phyloP scores from a whole-genome alignment of 2,113 vertebrate genomes.

The Echinops telfairi region DNA sequence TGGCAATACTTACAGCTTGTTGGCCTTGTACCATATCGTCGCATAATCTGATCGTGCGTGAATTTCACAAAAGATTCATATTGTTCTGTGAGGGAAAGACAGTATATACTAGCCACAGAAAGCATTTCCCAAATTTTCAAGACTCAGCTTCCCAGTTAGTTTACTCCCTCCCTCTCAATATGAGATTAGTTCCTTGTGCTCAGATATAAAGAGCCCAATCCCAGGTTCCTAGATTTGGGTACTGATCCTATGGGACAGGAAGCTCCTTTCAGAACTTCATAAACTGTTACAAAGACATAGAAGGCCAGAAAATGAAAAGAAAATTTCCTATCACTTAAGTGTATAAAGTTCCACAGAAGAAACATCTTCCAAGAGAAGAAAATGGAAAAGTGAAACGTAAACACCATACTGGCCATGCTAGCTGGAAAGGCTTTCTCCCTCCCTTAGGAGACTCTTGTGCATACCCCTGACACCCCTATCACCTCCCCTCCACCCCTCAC shows the following conservation, averaged over 20 bases:
- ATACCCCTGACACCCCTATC: too few relatives aligned
- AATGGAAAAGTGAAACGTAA: slow-evolving; percentile 13
- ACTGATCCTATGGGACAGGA: neutral
- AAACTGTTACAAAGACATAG: neutral
- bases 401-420: too few relatives aligned
- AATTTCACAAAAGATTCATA: slow-evolving; percentile 98
- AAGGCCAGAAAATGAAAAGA: slow-evolving; percentile 23
- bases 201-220: slow-evolving; percentile 28
- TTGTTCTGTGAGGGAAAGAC: slow-evolving; percentile 89
- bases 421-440: too few relatives aligned
- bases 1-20: slow-evolving; percentile 91
- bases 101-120: slow-evolving; percentile 39
- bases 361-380: neutral
- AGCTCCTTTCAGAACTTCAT: neutral
- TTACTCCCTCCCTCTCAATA: slow-evolving; percentile 20
- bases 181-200: slow-evolving; percentile 10
- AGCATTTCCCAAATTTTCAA: slow-evolving; percentile 26
- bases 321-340: slow-evolving; percentile 12
- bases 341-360: neutral
- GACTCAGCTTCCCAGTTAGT: slow-evolving; percentile 17
- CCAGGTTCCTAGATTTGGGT: slow-evolving; percentile 27
- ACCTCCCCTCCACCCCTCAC: too few relatives aligned
- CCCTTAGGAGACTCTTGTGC: too few relatives aligned
- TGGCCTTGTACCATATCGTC: slow-evolving; percentile 94
- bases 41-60: slow-evolving; percentile 97